Conservation (phyloP, 2,113 vertebrate species). For the Alethe diademata region DNA sequence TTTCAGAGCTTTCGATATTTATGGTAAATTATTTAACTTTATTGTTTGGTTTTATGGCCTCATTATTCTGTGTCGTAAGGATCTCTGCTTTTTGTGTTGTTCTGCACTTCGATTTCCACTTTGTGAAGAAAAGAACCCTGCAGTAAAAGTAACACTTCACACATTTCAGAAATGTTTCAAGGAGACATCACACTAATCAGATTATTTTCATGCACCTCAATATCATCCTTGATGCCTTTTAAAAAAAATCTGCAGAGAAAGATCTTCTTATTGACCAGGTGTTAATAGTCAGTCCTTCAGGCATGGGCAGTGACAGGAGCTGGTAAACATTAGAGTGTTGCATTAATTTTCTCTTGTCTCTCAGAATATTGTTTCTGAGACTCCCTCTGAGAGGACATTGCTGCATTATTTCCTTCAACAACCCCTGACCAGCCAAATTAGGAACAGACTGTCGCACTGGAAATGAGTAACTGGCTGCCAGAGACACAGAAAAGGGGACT, state of each 20-base stretch:
- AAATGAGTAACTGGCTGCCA: neutral
- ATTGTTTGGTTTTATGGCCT: slow-evolving; percentile 75
- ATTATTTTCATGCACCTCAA: neutral
- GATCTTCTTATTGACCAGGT: neutral
- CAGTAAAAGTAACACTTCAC: slow-evolving; percentile 47
- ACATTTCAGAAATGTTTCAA: neutral
- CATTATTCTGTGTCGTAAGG: slow-evolving; percentile 66
- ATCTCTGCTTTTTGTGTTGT: slow-evolving; percentile 66
- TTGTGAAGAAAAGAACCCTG: slow-evolving; percentile 1
- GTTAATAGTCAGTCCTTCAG: slow-evolving; percentile 37
- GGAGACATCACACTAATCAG: slow-evolving; percentile 24
- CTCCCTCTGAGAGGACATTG: slow-evolving; percentile 16
- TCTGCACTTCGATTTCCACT: slow-evolving; percentile 73
- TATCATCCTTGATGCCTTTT: neutral
- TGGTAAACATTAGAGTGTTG: neutral
- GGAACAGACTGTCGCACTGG: neutral
- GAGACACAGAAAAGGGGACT: neutral
- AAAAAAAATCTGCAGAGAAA: neutral
- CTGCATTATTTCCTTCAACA: neutral
- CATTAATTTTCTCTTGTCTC: slow-evolving; percentile 16
- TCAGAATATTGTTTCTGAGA: neutral
- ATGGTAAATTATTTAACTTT: slow-evolving; percentile 84
- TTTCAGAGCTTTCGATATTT: slow-evolving; percentile 77
- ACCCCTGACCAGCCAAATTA: neutral
- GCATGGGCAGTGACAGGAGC: neutral